phyloP scores from a whole-genome alignment of 2,113 vertebrate species.

The Falco punctatus region DNA sequence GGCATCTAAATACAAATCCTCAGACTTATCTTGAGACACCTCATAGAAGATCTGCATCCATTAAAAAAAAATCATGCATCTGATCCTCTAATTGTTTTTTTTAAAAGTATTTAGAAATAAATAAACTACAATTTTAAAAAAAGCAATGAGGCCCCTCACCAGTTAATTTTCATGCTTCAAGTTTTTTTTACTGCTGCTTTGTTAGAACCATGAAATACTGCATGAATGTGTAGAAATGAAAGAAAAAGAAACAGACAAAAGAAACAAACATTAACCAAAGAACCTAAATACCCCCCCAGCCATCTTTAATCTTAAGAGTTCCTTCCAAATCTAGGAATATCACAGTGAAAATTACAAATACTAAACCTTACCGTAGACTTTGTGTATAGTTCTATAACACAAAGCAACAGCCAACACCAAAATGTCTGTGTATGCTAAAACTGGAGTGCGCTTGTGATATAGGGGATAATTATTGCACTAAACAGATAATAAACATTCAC shows the following conservation, averaged over 20 bases:
- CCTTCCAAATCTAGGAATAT: constrained; percentile 74
- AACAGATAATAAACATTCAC: constrained; percentile 62
- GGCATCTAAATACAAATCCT: constrained; percentile 78
- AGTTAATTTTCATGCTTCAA: constrained; percentile 89
- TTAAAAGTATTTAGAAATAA: constrained; percentile 75
- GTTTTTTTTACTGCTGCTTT: constrained; percentile 87
- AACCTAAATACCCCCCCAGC: constrained; percentile 79
- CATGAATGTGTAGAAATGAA: constrained; percentile 88
- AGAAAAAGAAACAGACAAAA: constrained; percentile 89
- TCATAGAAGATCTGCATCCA: constrained; percentile 84
- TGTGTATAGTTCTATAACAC: constrained; percentile 77
- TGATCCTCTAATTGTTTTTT: constrained; percentile 75
- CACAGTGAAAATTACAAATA: constrained; percentile 71
- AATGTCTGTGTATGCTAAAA: constrained; percentile 69
- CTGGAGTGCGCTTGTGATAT: constrained; percentile 56
- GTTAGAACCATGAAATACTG: constrained; percentile 89
- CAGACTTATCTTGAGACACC: constrained; percentile 78
- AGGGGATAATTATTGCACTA: constrained; percentile 49
- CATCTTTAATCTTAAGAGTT: constrained; percentile 75
- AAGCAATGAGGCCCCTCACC: constrained; percentile 89
- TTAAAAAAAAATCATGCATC: constrained; percentile 84
- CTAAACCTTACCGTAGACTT: constrained; percentile 79
- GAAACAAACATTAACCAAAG: constrained; percentile 89
- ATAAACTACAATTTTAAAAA: constrained; percentile 78
- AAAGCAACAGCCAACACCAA: constrained; percentile 77